These are phyloP conservation scores for Strigops habroptila DNA, from an alignment of 2,113 vertebrate genomes.

Conservation along the genomic window DNA sequence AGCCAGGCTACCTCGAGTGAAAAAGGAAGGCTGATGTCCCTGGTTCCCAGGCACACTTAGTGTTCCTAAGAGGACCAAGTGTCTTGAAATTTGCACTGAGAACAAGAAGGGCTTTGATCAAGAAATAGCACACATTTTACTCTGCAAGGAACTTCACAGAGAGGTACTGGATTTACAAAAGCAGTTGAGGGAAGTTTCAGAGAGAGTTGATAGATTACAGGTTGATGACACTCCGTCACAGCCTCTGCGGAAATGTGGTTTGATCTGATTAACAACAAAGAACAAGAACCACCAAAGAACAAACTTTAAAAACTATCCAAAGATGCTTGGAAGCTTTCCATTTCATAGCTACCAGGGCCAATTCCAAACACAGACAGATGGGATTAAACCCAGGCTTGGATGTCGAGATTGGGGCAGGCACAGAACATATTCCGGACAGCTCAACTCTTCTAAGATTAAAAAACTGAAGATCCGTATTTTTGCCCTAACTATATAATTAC, in stretches of 20 bases:
- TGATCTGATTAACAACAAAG: constrained; percentile 68
- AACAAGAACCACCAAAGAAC: constrained; percentile 51
- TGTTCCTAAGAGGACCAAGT: not conserved
- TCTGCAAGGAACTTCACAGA: constrained; percentile 55
- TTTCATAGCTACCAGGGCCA: constrained; percentile 20
- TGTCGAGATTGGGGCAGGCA: not conserved
- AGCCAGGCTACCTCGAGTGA: not conserved
- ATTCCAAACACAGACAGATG: not conserved
- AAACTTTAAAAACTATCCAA: constrained; percentile 61
- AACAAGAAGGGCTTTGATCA: constrained; percentile 55
- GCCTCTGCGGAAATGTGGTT: constrained; percentile 50
- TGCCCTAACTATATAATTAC: not conserved
- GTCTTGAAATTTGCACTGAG: constrained; percentile 32
- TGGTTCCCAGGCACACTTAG: not conserved
- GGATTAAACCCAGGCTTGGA: constrained; percentile 5
- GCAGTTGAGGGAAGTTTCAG: constrained; percentile 54
- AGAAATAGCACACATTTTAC: constrained; percentile 43
- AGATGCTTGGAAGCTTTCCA: constrained; percentile 37
- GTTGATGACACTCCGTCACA: constrained; percentile 48
- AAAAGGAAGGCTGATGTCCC: not conserved
- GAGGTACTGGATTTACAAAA: constrained; percentile 55
- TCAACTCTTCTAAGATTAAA: not conserved
- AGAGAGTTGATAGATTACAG: constrained; percentile 59
- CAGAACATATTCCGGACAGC: not conserved
- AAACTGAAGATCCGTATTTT: not conserved